Conservation (phyloP, 2,113 vertebrate genomes). For the Larimichthys crocea region DNA sequence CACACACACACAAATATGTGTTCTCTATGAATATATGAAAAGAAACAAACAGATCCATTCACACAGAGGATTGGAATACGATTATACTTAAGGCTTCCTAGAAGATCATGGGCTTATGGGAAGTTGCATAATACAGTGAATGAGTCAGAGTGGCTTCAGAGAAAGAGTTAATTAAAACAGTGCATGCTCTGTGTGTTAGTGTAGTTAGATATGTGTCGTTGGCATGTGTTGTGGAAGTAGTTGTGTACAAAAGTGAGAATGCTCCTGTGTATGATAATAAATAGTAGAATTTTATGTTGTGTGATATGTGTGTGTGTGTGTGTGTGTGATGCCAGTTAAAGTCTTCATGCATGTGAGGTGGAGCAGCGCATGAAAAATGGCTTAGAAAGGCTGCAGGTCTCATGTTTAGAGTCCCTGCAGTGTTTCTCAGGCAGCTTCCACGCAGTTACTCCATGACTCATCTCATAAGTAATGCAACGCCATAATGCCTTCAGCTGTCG, state of each 20-base stretch:
- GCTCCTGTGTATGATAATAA: not conserved
- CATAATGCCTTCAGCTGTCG: not conserved
- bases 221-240: not conserved
- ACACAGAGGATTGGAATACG: not conserved
- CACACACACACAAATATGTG: no score
- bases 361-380: not conserved
- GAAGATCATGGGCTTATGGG: conserved; percentile 6
- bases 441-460: conserved; percentile 4
- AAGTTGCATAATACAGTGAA: conserved; percentile 37
- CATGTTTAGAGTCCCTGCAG: not conserved
- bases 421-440: not conserved
- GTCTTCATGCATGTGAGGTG: not conserved
- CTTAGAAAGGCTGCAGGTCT: not conserved
- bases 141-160: conserved; percentile 27
- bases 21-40: not conserved
- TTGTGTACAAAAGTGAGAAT: not conserved
- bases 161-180: conserved; percentile 22
- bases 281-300: not conserved
- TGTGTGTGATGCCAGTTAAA: not conserved
- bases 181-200: conserved; percentile 1
- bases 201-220: not conserved
- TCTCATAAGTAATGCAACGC: conserved; percentile 25
- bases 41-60: conserved; percentile 10
- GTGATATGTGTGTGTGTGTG: not conserved
- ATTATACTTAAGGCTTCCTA: conserved; percentile 12